Base-by-base conservation (phyloP, 2,797 vertebrate species). In the Melanitta fusca region DNA sequence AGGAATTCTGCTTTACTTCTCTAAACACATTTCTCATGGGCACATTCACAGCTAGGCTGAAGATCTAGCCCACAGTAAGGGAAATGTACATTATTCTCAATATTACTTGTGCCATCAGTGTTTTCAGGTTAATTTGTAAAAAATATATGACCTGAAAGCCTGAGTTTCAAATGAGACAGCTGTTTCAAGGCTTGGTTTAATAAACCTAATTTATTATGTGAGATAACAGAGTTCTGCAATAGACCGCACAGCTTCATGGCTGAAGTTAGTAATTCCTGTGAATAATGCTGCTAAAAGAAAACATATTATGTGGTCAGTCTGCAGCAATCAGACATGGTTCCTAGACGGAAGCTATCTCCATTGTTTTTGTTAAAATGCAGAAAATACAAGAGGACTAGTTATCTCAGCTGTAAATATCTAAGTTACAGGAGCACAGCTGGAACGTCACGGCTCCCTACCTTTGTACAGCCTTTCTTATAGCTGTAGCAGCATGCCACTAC, bases 381-480 rank as follows among this genome's bases (percentile, higher is more conserved):
- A 80, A 73, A 20, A 93, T 60, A 54, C 8, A 19, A 95, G 64
- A 95, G 66, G 81, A 95, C 93, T 93, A 77, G 90, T 96, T 93
- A 92, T 96, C 90, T 95, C 72, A 88, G 74, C 91, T 96, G 83
- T 95, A 96, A 97, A 97, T 89, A 89, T 71, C 77, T 41, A 58
- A 90, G 89, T 91, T 93, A 93, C 62, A 90, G 94, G 90, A 96
- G 94, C 95, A 93, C 93, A 97, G 96, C 89, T 93, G 86, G 96
- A 97, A 89, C 81, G 3, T n/a, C 85, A 80, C 2, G 4, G 86
- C 86, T 93, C 95, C 80, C 94, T 95, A 91, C 74, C 71, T 51
- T 51, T 57, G 80, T 91, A 71, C 64, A 38, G 68, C 65, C 78
- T 94, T 96, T 96, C 92, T 93, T 62, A 92, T 66, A 85, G 93